These are phyloP conservation scores for Myxocyprinus asiaticus DNA, from an alignment of 2,113 vertebrate genomes.

Conservation along the genomic window DNA sequence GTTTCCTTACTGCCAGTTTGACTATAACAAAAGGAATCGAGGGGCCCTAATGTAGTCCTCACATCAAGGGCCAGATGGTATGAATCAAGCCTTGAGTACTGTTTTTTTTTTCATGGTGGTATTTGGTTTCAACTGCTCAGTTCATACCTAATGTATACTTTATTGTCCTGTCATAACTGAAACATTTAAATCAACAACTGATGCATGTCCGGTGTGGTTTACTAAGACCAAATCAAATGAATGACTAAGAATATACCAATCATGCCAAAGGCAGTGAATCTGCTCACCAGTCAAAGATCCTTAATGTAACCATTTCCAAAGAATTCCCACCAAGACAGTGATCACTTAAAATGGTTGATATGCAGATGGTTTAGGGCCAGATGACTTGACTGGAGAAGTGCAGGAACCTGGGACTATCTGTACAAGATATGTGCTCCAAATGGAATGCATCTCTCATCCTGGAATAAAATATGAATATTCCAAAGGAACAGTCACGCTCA, in stretches of 20 bases:
- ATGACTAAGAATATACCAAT: conserved; percentile 20
- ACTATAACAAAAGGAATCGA: conserved; percentile 16
- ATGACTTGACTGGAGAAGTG: conserved; percentile 10
- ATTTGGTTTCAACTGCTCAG: conserved; percentile 50
- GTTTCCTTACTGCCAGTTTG: neutral
- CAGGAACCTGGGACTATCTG: neutral
- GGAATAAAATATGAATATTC: conserved; percentile 42
- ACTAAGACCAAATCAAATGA: conserved; percentile 29
- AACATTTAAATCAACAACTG: conserved; percentile 37
- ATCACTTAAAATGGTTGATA: conserved; percentile 17
- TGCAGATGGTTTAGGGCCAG: conserved; percentile 9
- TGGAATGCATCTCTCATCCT: neutral
- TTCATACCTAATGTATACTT: conserved; percentile 8
- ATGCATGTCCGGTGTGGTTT: conserved; percentile 45
- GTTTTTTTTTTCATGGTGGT: conserved; percentile 33
- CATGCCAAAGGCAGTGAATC: conserved; percentile 10
- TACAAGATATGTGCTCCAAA: neutral
- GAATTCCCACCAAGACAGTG: neutral
- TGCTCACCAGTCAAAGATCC: neutral
- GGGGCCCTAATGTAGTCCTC: conserved; percentile 36
- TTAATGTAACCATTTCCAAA: conserved; percentile 23
- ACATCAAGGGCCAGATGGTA: conserved; percentile 57
- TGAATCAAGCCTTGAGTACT: conserved; percentile 44
- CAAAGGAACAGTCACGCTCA: conserved; percentile 48
- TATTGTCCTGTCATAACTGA: conserved; percentile 50